phyloP scores from a whole-genome alignment of 2,113 vertebrate species.

The Tragelaphus imberbis region DNA sequence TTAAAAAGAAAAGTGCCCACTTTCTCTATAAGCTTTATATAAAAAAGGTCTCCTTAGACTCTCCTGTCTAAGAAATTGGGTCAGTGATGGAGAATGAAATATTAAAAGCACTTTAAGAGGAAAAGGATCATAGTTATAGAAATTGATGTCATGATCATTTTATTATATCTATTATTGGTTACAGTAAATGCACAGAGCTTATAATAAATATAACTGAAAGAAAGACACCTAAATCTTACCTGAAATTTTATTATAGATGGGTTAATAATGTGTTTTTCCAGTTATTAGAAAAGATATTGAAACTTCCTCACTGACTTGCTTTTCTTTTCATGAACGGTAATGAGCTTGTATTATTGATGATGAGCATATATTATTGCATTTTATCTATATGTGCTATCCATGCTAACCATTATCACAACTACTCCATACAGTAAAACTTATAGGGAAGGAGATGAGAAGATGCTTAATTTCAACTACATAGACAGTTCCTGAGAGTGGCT shows the following conservation, averaged over 20 bases:
- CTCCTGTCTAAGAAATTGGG: slow-evolving; percentile 49
- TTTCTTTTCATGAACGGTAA: neutral
- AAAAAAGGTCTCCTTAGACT: slow-evolving; percentile 42
- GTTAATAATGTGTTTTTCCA: neutral
- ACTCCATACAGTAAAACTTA: neutral
- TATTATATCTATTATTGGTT: slow-evolving; percentile 39
- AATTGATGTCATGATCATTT: slow-evolving; percentile 51
- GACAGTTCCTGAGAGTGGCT: neutral
- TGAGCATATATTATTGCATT: neutral
- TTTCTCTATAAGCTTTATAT: slow-evolving; percentile 53
- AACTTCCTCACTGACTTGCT: neutral
- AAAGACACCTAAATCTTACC: neutral
- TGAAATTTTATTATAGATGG: neutral
- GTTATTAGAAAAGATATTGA: neutral
- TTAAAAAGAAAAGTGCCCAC: slow-evolving; percentile 55
- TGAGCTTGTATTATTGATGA: neutral
- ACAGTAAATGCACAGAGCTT: slow-evolving; percentile 19
- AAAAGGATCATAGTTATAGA: slow-evolving; percentile 31
- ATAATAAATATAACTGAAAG: slow-evolving; percentile 40
- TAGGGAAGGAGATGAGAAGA: neutral
- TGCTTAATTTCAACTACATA: neutral
- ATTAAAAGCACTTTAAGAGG: slow-evolving; percentile 58
- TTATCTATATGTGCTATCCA: neutral
- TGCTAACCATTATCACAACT: neutral
- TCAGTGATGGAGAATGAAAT: slow-evolving; percentile 60